phyloP scores from a whole-genome alignment of 1,140 invertebrate genomes.

The Idris sp. region DNA sequence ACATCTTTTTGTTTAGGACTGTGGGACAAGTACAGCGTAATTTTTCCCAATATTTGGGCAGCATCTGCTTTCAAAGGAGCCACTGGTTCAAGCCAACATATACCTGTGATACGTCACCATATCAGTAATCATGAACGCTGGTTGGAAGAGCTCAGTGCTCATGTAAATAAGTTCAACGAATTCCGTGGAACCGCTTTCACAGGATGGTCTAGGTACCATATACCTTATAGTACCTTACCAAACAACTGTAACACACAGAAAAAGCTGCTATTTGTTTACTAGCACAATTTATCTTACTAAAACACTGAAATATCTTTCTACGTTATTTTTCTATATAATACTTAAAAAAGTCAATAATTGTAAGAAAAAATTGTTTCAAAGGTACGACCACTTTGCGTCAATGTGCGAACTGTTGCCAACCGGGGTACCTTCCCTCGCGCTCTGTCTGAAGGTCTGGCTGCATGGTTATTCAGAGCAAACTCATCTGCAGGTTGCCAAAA shows the following conservation, averaged over 20 bases:
- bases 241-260: too few species aligned
- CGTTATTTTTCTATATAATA: too few species aligned
- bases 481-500: slow-evolving; percentile 77
- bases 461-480: slow-evolving; percentile 77
- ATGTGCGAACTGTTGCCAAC: slow-evolving; percentile 94
- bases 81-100: slow-evolving; percentile 84
- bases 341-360: too few species aligned
- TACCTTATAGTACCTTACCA: too few species aligned
- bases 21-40: slow-evolving; percentile 88
- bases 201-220: slow-evolving; percentile 85
- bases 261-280: slow-evolving; percentile 2
- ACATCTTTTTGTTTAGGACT: slow-evolving; percentile 72
- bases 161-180: slow-evolving; percentile 78
- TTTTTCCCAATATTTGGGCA: slow-evolving; percentile 95
- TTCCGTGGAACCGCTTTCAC: slow-evolving; percentile 85
- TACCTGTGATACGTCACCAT: slow-evolving; percentile 82
- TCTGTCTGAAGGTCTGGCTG: slow-evolving; percentile 81
- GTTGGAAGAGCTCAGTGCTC: slow-evolving; percentile 78
- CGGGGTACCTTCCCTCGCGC: slow-evolving; percentile 86
- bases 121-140: slow-evolving; percentile 85
- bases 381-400: slow-evolving; percentile 95
- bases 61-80: slow-evolving; percentile 95
- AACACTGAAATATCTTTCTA: too few species aligned
- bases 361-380: too few species aligned
- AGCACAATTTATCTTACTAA: too few species aligned